Percentiles rank a stretch among this genome's conserved stretches.
These are phyloP conservation scores for Pycnonotus jocosus DNA, from an alignment of 2,113 vertebrate species.

Conservation along the genomic window DNA sequence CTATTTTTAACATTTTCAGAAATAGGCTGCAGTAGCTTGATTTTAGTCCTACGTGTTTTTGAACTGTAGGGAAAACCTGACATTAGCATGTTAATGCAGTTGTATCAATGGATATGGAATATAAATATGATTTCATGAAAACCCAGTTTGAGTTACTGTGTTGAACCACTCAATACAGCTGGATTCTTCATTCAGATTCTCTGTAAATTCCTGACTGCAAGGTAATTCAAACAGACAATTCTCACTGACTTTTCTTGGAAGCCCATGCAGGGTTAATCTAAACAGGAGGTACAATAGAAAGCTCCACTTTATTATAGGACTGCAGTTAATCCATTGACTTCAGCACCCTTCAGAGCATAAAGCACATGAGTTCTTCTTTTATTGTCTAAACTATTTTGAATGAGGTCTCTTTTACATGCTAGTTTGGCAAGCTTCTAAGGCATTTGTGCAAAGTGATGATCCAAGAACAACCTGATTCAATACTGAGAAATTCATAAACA, in stretches of 20 bases:
- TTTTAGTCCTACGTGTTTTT: neutral
- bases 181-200: neutral
- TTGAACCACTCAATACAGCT: neutral
- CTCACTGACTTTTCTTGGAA: neutral
- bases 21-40: neutral
- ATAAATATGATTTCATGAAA: neutral
- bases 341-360: neutral
- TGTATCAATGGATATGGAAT: neutral
- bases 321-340: neutral
- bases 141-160: neutral
- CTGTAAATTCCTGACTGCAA: neutral
- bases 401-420: constrained; percentile 21
- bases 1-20: neutral
- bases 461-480: constrained; percentile 27
- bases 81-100: neutral
- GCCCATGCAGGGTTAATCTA: neutral
- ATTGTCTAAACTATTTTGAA: constrained; percentile 62
- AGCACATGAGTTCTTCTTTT: neutral
- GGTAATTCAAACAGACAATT: neutral
- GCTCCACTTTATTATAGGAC: neutral
- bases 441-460: constrained; percentile 58
- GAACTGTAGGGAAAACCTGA: neutral
- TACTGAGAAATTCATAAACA: constrained; percentile 11
- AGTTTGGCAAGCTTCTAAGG: constrained; percentile 62
- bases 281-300: neutral